Conservation (phyloP, 2,797 vertebrate genomes). For the Microctenopoma stevenorrisi region DNA sequence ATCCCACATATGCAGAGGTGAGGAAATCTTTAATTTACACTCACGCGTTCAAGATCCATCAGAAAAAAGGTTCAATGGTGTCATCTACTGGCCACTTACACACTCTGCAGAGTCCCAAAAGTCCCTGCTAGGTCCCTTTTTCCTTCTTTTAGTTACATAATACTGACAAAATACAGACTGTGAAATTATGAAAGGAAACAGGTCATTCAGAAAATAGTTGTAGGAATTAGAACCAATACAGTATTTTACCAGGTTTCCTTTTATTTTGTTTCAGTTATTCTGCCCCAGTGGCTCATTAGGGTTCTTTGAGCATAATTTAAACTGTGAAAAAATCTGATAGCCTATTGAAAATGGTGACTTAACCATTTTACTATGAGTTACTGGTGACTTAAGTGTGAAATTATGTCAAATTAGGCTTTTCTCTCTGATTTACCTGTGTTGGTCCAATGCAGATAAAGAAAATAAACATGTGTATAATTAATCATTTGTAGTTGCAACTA, state of each 20-base stretch:
- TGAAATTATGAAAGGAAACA: background rate
- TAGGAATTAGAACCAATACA: too few relatives aligned
- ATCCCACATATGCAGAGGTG: background rate
- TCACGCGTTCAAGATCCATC: background rate
- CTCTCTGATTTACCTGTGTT: too few relatives aligned
- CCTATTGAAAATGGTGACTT: background rate
- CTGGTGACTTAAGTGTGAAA: too few relatives aligned
- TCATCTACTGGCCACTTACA: constrained; percentile 30
- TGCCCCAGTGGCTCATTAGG: background rate
- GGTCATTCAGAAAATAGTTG: background rate
- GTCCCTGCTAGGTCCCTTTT: background rate
- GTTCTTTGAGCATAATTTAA: background rate
- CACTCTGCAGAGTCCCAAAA: background rate
- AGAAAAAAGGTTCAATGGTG: constrained; percentile 8
- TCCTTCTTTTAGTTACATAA: background rate
- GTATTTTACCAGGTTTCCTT: too few relatives aligned
- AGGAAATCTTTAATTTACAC: background rate
- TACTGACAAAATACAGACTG: background rate
- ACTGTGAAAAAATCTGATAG: background rate
- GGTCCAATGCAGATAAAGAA: too few relatives aligned
- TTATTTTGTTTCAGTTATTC: background rate
- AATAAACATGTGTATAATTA: too few relatives aligned
- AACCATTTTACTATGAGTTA: too few relatives aligned
- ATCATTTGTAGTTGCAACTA: too few relatives aligned
- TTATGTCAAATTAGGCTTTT: too few relatives aligned